Evolutionary conservation across 2,113 vertebrate species (phyloP).

Genomic region (Jaculus jaculus): DNA sequence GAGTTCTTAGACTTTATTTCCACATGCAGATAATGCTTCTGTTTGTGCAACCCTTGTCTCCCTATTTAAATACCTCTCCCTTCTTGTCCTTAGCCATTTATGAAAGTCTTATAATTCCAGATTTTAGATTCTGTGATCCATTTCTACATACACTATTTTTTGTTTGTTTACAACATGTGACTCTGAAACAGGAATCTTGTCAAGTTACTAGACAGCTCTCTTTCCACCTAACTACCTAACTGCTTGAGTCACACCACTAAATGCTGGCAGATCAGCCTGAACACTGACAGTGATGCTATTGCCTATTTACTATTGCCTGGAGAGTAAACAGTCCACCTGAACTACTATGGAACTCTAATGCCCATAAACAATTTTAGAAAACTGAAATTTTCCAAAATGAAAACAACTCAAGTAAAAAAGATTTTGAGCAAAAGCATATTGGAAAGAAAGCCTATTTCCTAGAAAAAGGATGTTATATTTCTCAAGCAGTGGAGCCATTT

Average conservation of each 20-base stretch:
- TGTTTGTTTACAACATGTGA: neutral
- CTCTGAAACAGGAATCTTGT: neutral
- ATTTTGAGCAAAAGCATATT: conserved; percentile 26
- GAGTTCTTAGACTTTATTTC: neutral
- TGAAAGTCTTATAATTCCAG: neutral
- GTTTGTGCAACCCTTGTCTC: neutral
- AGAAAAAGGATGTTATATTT: conserved; percentile 5
- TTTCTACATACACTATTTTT: neutral
- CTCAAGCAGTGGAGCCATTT: neutral
- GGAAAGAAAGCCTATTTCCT: conserved; percentile 40
- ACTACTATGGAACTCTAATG: conserved; percentile 51
- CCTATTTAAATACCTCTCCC: neutral
- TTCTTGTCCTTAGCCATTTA: neutral
- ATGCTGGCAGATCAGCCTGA: neutral
- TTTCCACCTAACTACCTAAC: conserved; percentile 41
- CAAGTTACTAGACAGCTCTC: conserved; percentile 60
- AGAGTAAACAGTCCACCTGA: conserved; percentile 14
- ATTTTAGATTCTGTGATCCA: neutral
- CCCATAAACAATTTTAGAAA: conserved; percentile 45
- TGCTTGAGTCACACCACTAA: neutral
- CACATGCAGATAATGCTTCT: neutral
- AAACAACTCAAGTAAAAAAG: conserved; percentile 56
- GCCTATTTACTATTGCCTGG: neutral
- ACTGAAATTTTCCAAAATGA: conserved; percentile 42
- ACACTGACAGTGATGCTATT: conserved; percentile 36